Conservation (phyloP, 1,140 invertebrate species). For the Calephelis nemesis region DNA sequence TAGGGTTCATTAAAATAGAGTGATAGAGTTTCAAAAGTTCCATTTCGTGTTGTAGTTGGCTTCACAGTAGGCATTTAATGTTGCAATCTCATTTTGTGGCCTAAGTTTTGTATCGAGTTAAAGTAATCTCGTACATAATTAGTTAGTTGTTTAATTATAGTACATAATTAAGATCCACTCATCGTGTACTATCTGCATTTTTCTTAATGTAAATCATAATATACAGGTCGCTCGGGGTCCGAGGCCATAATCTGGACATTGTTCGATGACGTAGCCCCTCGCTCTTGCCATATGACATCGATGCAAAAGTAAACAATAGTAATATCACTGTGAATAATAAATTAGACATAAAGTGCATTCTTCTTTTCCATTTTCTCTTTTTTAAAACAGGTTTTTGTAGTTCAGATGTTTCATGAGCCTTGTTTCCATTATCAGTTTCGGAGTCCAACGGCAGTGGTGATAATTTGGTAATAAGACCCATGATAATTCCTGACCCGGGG, state of each 20-base stretch:
- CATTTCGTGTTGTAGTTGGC: no score
- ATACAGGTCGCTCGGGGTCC: conserved; percentile 27
- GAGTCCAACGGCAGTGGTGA: conserved; percentile 11
- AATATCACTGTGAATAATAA: no score
- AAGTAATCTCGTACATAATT: conserved; percentile 19
- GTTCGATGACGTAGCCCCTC: no score
- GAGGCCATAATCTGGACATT: conserved; percentile 26
- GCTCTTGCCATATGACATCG: no score
- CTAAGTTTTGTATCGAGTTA: conserved; percentile 12
- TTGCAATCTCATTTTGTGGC: conserved; percentile 12
- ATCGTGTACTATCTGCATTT: conserved; percentile 32
- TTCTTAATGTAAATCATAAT: conserved; percentile 27
- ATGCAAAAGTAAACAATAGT: no score
- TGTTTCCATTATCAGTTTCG: conserved; percentile 26
- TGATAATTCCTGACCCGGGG: no score
- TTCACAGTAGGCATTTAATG: no score
- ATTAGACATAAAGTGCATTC: not conserved
- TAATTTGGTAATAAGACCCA: no score
- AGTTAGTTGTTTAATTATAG: conserved; percentile 32
- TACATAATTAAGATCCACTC: conserved; percentile 35
- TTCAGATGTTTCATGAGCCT: conserved; percentile 15
- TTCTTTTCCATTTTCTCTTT: conserved; percentile 30
- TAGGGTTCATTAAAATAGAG: no score
- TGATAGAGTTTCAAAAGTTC: no score
- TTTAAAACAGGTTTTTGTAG: conserved; percentile 20